Conservation (phyloP, 2,113 vertebrate genomes). For the Ramphastos sulfuratus region DNA sequence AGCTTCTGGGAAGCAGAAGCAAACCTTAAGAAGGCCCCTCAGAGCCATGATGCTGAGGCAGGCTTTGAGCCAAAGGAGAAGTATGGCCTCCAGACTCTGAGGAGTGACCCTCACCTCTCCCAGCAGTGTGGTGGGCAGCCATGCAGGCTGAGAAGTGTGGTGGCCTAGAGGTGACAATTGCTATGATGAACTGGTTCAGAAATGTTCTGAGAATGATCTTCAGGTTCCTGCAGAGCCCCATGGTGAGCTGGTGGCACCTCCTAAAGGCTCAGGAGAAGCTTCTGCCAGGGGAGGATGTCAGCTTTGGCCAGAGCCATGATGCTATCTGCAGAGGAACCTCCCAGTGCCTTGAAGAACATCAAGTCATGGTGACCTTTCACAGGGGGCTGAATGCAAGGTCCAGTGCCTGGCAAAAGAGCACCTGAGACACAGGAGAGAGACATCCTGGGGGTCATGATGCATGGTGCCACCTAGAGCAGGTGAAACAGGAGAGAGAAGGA, state of each 20-base stretch:
- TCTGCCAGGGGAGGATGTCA: neutral
- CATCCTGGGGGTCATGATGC: neutral
- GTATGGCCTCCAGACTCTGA: accelerated
- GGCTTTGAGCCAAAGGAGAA: neutral
- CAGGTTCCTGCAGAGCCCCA: neutral
- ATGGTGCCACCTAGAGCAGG: neutral
- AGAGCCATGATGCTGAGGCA: neutral
- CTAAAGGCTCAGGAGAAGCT: neutral
- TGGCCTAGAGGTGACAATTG: neutral
- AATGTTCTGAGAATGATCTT: neutral
- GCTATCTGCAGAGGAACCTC: neutral
- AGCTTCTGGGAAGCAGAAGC: neutral
- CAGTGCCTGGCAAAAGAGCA: neutral
- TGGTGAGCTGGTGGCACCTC: neutral
- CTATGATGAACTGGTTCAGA: neutral
- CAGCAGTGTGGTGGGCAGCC: neutral
- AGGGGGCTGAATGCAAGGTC: neutral
- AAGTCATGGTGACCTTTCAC: neutral
- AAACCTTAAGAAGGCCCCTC: neutral
- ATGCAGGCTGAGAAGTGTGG: accelerated
- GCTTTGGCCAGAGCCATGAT: neutral
- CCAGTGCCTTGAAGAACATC: neutral
- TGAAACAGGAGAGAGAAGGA: neutral
- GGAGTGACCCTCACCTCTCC: too few species aligned
- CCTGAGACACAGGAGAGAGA: neutral